Conservation (phyloP, 2,113 vertebrate genomes). For the Plectropomus leopardus region DNA sequence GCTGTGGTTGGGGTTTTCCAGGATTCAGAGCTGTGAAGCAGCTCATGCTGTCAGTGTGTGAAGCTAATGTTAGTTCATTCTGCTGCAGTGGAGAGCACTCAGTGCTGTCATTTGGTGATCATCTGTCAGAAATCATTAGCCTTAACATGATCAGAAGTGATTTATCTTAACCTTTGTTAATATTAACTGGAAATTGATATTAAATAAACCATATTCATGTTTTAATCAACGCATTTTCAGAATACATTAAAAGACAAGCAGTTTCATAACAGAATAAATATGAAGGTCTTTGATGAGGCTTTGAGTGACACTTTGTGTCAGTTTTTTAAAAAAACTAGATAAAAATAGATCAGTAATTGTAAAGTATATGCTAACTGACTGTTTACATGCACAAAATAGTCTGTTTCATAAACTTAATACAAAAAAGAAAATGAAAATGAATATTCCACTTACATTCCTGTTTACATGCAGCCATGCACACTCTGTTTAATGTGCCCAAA, state of each 20-base stretch:
- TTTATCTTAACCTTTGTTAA: neutral
- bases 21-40: neutral
- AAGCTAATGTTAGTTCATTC: neutral
- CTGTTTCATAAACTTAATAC: too few relatives aligned
- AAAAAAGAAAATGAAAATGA: too few relatives aligned
- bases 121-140: slow-evolving; percentile 12
- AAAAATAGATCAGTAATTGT: too few relatives aligned
- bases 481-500: too few relatives aligned
- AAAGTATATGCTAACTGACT: too few relatives aligned
- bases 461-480: too few relatives aligned
- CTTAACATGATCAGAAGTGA: neutral
- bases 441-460: too few relatives aligned
- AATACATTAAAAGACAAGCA: neutral
- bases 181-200: neutral
- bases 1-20: neutral
- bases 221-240: neutral
- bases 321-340: too few relatives aligned
- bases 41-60: neutral
- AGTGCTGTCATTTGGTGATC: neutral
- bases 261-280: neutral
- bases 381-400: too few relatives aligned
- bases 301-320: too few relatives aligned
- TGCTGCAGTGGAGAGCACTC: neutral
- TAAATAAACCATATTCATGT: neutral
- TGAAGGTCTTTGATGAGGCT: neutral